A percentile compares a stretch with the other conserved stretches of the same genome.
Conservation (phyloP, 2,888 invertebrate species). For the Caradrina kadenii region DNA sequence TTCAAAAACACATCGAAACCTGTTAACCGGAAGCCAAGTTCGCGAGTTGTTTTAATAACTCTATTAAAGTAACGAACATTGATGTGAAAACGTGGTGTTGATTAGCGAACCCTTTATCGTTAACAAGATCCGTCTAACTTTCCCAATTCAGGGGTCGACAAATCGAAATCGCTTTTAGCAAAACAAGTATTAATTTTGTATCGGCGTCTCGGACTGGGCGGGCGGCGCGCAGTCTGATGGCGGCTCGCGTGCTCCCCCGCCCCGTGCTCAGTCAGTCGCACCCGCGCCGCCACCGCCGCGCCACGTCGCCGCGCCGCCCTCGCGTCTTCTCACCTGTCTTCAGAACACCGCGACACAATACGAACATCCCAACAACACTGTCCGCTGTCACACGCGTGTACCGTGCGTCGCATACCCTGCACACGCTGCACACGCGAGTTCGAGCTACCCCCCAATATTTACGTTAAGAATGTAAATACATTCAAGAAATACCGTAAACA, state of each 20-base stretch:
- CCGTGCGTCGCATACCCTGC: conserved; percentile 52
- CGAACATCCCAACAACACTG: conserved; percentile 68
- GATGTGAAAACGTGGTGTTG: conserved; percentile 76
- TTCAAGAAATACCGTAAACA: conserved; percentile 72
- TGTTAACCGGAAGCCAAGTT: conserved; percentile 49
- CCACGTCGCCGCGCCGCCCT: conserved; percentile 72
- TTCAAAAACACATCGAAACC: conserved; percentile 40
- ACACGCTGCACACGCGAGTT: conserved; percentile 48
- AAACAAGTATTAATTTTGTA: conserved; percentile 91
- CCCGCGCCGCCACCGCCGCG: conserved; percentile 78
- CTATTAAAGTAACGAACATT: conserved; percentile 69
- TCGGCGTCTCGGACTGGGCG: conserved; percentile 80
- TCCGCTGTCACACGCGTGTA: conserved; percentile 57
- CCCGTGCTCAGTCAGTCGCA: conserved; percentile 78
- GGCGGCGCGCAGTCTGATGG: conserved; percentile 83
- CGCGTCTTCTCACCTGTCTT: conserved; percentile 69
- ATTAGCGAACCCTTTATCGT: conserved; percentile 87
- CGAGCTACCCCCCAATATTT: conserved; percentile 53
- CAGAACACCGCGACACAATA: conserved; percentile 75
- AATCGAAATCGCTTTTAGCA: conserved; percentile 90
- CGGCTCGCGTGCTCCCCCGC: conserved; percentile 76
- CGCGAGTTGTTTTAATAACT: conserved; percentile 64
- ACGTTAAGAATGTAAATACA: conserved; percentile 66
- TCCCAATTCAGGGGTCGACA: conserved; percentile 87
- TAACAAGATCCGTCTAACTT: conserved; percentile 89